phyloP scores from a whole-genome alignment of 1,140 invertebrate genomes.

The Zaprionus africanus region DNA sequence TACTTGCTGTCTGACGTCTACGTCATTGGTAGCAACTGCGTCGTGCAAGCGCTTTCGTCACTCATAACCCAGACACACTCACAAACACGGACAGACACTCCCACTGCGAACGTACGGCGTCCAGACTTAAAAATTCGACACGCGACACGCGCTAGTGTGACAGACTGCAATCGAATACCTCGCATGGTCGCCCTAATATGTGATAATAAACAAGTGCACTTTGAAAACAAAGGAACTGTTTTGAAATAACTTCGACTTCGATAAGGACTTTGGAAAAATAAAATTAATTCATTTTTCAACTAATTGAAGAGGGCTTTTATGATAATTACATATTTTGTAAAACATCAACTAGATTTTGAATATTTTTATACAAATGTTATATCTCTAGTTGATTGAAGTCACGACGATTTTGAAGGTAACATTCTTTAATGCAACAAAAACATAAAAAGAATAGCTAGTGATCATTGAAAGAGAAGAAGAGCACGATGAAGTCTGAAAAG shows the following conservation, averaged over 20 bases:
- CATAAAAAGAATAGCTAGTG: too few relatives aligned
- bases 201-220: conserved; percentile 9
- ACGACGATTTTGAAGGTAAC: too few relatives aligned
- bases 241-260: not conserved
- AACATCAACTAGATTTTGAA: too few relatives aligned
- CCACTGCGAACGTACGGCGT: conserved; percentile 30
- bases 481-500: not conserved
- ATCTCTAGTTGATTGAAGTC: too few relatives aligned
- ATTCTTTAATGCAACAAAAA: too few relatives aligned
- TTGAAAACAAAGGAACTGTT: not conserved
- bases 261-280: too few relatives aligned
- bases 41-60: conserved; percentile 26
- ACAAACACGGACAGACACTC: not conserved
- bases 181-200: conserved; percentile 1
- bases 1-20: not conserved
- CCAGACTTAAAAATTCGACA: conserved; percentile 47
- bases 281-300: too few relatives aligned
- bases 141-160: conserved; percentile 49
- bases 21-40: conserved; percentile 12
- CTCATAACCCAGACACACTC: conserved; percentile 11
- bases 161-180: not conserved
- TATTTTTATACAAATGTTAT: too few relatives aligned
- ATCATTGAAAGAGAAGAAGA: not conserved
- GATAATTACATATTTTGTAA: too few relatives aligned
- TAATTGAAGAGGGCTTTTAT: too few relatives aligned